Conservation (phyloP, 1,140 invertebrate species). For the Centruroides vittatus region DNA sequence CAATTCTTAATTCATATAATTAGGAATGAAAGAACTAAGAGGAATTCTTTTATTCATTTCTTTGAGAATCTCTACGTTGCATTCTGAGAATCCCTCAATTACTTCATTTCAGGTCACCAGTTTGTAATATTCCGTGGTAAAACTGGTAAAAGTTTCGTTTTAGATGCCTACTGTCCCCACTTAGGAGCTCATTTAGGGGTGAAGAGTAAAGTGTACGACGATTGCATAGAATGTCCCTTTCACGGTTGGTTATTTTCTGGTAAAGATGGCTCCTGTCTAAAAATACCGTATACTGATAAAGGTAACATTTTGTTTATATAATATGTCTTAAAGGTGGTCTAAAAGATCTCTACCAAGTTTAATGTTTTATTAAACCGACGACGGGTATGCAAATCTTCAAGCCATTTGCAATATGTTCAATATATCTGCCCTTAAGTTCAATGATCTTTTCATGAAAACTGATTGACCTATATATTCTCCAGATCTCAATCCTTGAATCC, state of each 20-base stretch:
- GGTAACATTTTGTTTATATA: constrained; percentile 24
- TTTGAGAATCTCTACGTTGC: background rate
- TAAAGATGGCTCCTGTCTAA: constrained; percentile 48
- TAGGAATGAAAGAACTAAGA: background rate
- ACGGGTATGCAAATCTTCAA: too few species aligned
- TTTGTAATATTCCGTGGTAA: constrained; percentile 56
- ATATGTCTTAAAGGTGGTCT: too few species aligned
- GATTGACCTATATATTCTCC: too few species aligned
- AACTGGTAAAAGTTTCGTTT: constrained; percentile 41
- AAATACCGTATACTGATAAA: constrained; percentile 49
- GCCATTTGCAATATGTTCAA: too few species aligned
- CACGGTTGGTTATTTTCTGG: constrained; percentile 70
- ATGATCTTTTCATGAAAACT: too few species aligned
- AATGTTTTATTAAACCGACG: too few species aligned
- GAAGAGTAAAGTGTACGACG: constrained; percentile 53
- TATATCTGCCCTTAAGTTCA: too few species aligned
- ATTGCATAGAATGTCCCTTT: constrained; percentile 76
- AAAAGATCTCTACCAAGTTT: too few species aligned
- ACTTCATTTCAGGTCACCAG: constrained; percentile 43
- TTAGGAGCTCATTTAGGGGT: constrained; percentile 68
- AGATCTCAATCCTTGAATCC: too few species aligned
- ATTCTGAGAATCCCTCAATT: background rate
- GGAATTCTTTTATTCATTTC: background rate
- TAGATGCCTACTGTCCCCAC: constrained; percentile 81
- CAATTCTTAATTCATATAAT: background rate